Conservation (phyloP, 2,797 vertebrate genomes). For the Myripristis murdjan region DNA sequence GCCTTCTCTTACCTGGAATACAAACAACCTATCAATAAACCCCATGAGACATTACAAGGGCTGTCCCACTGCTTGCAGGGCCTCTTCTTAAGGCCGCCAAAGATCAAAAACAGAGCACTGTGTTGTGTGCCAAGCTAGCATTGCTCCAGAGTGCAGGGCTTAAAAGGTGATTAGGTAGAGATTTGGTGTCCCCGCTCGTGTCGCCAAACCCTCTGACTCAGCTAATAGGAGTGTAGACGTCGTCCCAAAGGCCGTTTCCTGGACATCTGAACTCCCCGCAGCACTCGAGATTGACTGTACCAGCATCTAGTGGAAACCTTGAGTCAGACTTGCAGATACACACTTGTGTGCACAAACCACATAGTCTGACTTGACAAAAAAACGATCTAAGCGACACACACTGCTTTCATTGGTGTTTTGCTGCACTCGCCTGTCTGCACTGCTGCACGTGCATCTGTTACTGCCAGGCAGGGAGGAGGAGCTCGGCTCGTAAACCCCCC, state of each 20-base stretch:
- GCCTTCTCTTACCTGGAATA: neutral
- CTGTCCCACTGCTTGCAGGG: slow-evolving; percentile 20
- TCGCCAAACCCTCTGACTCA: slow-evolving; percentile 67
- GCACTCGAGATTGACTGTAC: slow-evolving; percentile 30
- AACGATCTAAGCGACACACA: slow-evolving; percentile 17
- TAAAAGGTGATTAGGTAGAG: slow-evolving; percentile 71
- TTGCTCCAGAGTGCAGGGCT: slow-evolving; percentile 50
- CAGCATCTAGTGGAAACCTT: slow-evolving; percentile 56
- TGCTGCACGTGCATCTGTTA: slow-evolving; percentile 40
- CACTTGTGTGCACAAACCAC: slow-evolving; percentile 20
- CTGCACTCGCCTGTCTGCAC: neutral
- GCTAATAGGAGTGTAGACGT: slow-evolving; percentile 53
- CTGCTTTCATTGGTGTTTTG: slow-evolving; percentile 12
- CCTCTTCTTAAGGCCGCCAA: slow-evolving; percentile 6
- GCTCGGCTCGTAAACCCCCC: slow-evolving; percentile 44
- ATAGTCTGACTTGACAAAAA: slow-evolving; percentile 45
- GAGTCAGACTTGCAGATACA: slow-evolving; percentile 51
- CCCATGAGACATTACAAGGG: slow-evolving; percentile 5
- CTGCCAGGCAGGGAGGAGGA: slow-evolving; percentile 46
- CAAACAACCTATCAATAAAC: slow-evolving; percentile 10
- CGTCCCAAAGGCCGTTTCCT: slow-evolving; percentile 32
- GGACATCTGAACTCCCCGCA: slow-evolving; percentile 51
- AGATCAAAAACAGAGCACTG: slow-evolving; percentile 30
- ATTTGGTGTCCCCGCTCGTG: slow-evolving; percentile 66
- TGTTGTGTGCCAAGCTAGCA: slow-evolving; percentile 37